phyloP scores from a whole-genome alignment of 2,888 invertebrate genomes.

The Drosophila robusta region DNA sequence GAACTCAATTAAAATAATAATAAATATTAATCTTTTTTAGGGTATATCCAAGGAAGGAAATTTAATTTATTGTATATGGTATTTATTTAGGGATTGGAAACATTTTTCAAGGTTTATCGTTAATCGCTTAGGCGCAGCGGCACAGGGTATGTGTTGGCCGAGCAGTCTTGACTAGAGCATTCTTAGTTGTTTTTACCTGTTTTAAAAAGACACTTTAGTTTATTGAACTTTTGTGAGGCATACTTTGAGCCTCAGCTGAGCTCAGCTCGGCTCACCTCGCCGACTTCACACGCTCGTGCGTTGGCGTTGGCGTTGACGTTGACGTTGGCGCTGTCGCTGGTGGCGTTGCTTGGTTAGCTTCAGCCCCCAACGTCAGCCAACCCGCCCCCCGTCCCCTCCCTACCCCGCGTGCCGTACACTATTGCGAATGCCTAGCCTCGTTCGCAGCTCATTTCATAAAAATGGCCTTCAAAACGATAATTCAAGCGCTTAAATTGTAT shows the following conservation, averaged over 20 bases:
- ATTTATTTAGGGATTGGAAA: neutral
- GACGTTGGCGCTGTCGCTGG: constrained; percentile 14
- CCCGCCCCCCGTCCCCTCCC: neutral
- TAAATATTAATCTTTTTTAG: no score
- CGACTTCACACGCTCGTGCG: constrained; percentile 48
- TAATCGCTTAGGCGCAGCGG: neutral
- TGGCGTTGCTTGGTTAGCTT: constrained; percentile 39
- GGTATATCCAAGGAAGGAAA: no score
- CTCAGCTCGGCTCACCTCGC: constrained; percentile 31
- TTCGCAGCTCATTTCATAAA: constrained; percentile 72
- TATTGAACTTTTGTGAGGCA: constrained; percentile 78
- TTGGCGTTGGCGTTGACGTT: constrained; percentile 42
- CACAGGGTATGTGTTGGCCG: constrained; percentile 30
- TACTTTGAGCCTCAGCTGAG: constrained; percentile 59
- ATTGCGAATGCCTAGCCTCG: constrained; percentile 76
- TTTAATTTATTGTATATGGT: no score
- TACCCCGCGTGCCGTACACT: constrained; percentile 31
- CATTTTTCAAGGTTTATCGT: no score
- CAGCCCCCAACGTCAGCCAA: constrained; percentile 12
- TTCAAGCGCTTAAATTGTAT: constrained; percentile 80
- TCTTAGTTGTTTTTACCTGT: constrained; percentile 59
- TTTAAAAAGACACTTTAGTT: constrained; percentile 75
- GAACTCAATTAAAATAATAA: no score
- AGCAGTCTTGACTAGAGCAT: constrained; percentile 32
- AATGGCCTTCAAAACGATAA: constrained; percentile 83